Conservation (phyloP, 2,888 invertebrate genomes). For the Andrena hattorfiana region DNA sequence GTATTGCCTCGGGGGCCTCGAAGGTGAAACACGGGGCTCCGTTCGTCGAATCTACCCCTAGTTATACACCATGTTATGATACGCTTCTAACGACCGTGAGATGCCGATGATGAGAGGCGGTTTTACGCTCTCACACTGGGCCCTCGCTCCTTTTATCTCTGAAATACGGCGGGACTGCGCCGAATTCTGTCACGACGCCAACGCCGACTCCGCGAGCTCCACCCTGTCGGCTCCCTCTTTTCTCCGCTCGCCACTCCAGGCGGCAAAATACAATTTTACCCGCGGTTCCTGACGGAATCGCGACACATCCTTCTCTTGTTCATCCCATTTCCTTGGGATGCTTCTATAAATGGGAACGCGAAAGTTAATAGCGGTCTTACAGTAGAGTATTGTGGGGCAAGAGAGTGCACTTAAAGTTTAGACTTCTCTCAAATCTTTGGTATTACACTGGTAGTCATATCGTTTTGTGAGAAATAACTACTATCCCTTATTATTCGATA, state of each 20-base stretch:
- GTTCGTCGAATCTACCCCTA: constrained; percentile 74
- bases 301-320: too few relatives aligned
- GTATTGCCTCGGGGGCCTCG: constrained; percentile 69
- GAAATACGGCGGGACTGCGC: constrained; percentile 35
- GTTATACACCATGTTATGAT: constrained; percentile 78
- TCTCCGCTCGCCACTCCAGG: neutral
- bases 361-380: too few relatives aligned
- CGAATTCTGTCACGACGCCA: constrained; percentile 26
- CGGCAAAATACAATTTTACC: too few relatives aligned
- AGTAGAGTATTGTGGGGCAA: too few relatives aligned
- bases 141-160: constrained; percentile 34
- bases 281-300: too few relatives aligned
- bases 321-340: too few relatives aligned
- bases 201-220: constrained; percentile 1
- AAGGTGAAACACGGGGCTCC: constrained; percentile 68
- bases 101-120: constrained; percentile 74
- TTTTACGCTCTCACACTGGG: constrained; percentile 44
- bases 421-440: too few relatives aligned
- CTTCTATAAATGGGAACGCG: too few relatives aligned
- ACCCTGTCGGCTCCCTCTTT: neutral
- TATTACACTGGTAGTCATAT: too few relatives aligned
- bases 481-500: too few relatives aligned
- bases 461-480: too few relatives aligned
- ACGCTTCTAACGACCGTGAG: constrained; percentile 77
- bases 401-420: too few relatives aligned